Conservation (phyloP, 1,140 invertebrate genomes). For the Drosophila prosaltans region DNA sequence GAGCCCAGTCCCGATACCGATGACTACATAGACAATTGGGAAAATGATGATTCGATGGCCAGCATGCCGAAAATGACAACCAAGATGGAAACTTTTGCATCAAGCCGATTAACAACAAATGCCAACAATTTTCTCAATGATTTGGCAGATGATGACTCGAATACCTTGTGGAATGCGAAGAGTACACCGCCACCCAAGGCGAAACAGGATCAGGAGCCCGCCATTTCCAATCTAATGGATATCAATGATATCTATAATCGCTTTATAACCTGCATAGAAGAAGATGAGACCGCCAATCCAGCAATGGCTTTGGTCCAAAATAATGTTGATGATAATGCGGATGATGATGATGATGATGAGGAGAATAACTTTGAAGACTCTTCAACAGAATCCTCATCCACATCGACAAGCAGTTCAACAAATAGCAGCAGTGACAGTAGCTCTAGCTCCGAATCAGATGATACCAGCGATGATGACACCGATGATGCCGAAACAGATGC, state of each 20-base stretch:
- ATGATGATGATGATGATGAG: conserved; percentile 28
- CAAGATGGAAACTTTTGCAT: not conserved
- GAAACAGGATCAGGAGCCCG: conserved; percentile 9
- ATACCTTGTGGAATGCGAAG: conserved; percentile 67
- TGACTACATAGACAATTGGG: conserved; percentile 82
- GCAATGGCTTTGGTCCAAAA: not conserved
- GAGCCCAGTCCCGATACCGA: conserved; percentile 77
- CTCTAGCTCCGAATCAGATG: not conserved
- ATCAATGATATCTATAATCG: conserved; percentile 78
- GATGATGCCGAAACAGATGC: not conserved
- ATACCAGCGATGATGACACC: not conserved
- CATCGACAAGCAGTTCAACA: conserved; percentile 5
- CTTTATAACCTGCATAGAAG: conserved; percentile 77
- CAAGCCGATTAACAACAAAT: not conserved
- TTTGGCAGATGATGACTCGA: conserved; percentile 55
- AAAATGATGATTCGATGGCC: conserved; percentile 70
- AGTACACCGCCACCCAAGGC: conserved; percentile 64
- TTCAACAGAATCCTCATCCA: conserved; percentile 13
- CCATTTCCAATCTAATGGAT: conserved; percentile 26
- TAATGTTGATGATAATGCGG: conserved; percentile 8
- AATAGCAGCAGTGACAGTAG: conserved; percentile 21
- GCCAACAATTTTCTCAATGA: conserved; percentile 28
- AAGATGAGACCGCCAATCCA: conserved; percentile 24
- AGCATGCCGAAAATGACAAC: conserved; percentile 49
- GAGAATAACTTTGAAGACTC: conserved; percentile 29